Percentiles rank a stretch among this genome's conserved stretches.
Evolutionary conservation across 2,888 invertebrate species (phyloP).

Genomic region (Drosophila acutilabella): DNA sequence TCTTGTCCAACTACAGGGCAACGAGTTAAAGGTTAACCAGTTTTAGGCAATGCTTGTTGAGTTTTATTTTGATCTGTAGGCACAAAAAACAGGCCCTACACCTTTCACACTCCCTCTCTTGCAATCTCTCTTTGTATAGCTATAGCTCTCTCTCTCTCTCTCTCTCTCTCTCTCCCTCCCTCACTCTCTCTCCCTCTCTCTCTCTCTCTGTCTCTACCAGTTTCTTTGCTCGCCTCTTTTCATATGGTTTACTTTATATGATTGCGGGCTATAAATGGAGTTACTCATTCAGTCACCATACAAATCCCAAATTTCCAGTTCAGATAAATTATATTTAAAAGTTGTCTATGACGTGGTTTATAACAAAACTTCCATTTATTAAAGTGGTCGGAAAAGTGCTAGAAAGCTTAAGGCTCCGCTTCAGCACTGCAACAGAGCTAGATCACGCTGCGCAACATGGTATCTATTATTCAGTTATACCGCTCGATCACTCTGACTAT

Average conservation of each 20-base stretch:
- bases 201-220: slow-evolving; percentile 9
- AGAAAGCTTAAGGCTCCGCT: too few species aligned
- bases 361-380: slow-evolving; percentile 24
- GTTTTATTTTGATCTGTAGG: slow-evolving; percentile 84
- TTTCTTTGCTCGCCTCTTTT: slow-evolving; percentile 9
- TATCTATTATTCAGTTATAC: slow-evolving; percentile 2
- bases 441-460: too few species aligned
- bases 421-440: too few species aligned
- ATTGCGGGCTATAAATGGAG: neutral
- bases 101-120: slow-evolving; percentile 17
- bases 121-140: slow-evolving; percentile 18
- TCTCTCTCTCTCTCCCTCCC: slow-evolving; percentile 18
- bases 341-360: slow-evolving; percentile 27
- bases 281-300: slow-evolving; percentile 4
- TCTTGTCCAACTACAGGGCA: slow-evolving; percentile 85
- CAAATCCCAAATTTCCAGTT: neutral
- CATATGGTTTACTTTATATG: neutral
- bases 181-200: slow-evolving; percentile 16
- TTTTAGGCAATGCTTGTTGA: slow-evolving; percentile 85
- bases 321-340: slow-evolving; percentile 5
- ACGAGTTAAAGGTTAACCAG: slow-evolving; percentile 85
- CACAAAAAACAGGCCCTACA: slow-evolving; percentile 54
- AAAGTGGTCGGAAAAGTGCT: slow-evolving; percentile 33
- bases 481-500: slow-evolving; percentile 25
- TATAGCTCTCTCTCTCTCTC: slow-evolving; percentile 11